Evolutionary conservation across 2,888 invertebrate species (phyloP).

Genomic region (Neria commutata): DNA sequence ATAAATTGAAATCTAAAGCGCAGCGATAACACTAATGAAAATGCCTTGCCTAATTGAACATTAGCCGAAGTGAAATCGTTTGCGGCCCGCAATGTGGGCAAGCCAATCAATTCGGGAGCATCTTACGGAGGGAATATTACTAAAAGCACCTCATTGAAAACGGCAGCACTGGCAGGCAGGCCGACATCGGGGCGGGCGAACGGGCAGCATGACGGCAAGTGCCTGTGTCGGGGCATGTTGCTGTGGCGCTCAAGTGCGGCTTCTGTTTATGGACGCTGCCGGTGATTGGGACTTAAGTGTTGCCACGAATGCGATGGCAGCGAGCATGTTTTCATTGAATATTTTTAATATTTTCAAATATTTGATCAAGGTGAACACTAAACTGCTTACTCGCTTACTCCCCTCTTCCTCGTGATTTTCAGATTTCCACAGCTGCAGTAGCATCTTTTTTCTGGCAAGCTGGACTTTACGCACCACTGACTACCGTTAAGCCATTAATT

Average conservation of each 20-base stretch:
- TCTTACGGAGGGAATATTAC: not conserved
- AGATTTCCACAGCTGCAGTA: not conserved
- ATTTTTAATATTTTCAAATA: not conserved
- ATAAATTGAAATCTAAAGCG: slow-evolving; percentile 40
- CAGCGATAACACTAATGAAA: slow-evolving; percentile 56
- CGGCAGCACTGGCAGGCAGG: not conserved
- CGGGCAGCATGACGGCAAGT: not conserved
- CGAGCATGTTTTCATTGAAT: slow-evolving; percentile 17
- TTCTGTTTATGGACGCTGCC: slow-evolving; percentile 42
- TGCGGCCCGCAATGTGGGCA: not conserved
- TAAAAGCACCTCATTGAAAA: not conserved
- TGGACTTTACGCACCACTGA: slow-evolving; percentile 48
- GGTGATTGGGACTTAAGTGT: slow-evolving; percentile 6
- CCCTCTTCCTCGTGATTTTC: not conserved
- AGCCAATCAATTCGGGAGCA: not conserved
- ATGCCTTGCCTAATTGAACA: slow-evolving; percentile 56
- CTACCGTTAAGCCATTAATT: slow-evolving; percentile 55
- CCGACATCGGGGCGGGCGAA: not conserved
- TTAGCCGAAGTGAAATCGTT: slow-evolving; percentile 53
- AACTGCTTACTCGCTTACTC: not conserved
- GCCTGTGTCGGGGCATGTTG: too few species aligned
- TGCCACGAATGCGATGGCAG: slow-evolving; percentile 10
- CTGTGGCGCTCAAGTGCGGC: slow-evolving; percentile 48
- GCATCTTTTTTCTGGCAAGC: slow-evolving; percentile 3
- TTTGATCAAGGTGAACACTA: not conserved